Base-by-base conservation (phyloP, 1,140 invertebrate species). In the Cardiocondyla obscurior region DNA sequence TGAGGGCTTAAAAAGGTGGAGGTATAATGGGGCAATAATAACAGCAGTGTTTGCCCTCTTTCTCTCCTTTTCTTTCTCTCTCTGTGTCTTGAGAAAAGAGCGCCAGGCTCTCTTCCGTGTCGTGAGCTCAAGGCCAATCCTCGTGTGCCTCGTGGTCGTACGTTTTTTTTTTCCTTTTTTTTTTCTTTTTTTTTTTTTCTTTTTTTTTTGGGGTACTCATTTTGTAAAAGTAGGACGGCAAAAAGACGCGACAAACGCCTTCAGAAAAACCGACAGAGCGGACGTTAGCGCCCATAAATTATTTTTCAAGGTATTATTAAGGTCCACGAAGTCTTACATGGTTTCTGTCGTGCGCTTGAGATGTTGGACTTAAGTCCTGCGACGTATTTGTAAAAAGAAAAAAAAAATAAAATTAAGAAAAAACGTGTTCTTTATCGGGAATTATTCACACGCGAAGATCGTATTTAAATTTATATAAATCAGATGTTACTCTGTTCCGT, bases 1-100 rank as follows among this genome's bases (percentile, higher is more conserved):
- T 86, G 86, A 90, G 84, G 83, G 77, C 79, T 69, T 79, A 53
- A 79, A 82, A 82, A 87, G 84, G 64, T 57, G 73, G 70, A 84
- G 69, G 74, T 73, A 81, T 81, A 82, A 82, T 73, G 72, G 73
- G 28, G 42, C 72, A 57, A 69, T 82, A 85, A 85, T 76, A 85
- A 86, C 74, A 77, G 46, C 74, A 36, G 19, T 36, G 30, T 33
- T 53, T 53, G 22, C 39, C 42, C 28, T 30, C 28, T 44, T 0
- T 44, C 25, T 60, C 36, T 44, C 25, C 16, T 7, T 55, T n/a
- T 30, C 64, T 46, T 36, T 22, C 42, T 46, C 22, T 25, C 14
- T 30, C 62, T 46, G 2, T 39, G 5, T 57, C 51, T 22, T 25
- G 25, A 12, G 36, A 60, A 57, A 39, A 14, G 2, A 62, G 12